Evolutionary conservation across 2,888 invertebrate species (phyloP).

Genomic region (Dynastes grantii): DNA sequence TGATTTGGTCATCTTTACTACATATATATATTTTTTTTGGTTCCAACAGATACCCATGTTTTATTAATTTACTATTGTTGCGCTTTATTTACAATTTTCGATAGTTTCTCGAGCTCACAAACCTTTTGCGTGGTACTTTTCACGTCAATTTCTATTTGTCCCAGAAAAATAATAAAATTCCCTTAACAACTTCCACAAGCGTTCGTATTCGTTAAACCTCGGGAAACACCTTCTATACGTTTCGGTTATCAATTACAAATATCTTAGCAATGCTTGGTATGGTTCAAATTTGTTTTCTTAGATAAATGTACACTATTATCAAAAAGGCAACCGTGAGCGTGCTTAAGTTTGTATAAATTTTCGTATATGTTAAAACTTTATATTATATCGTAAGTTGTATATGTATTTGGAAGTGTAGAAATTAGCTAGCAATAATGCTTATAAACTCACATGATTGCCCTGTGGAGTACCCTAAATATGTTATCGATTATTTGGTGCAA

Average conservation of each 20-base stretch:
- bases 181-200: no score
- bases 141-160: no score
- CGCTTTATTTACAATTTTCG: no score
- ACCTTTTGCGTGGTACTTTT: no score
- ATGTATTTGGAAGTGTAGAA: constrained; percentile 17
- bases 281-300: constrained; percentile 21
- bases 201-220: neutral
- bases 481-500: constrained; percentile 18
- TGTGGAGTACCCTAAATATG: constrained; percentile 6
- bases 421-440: constrained; percentile 27
- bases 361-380: neutral
- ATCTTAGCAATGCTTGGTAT: neutral
- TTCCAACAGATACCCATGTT: no score
- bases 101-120: no score
- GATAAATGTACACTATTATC: constrained; percentile 21
- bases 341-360: constrained; percentile 19
- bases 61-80: no score
- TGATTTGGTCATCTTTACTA: no score
- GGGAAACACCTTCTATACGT: no score
- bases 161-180: no score
- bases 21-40: no score
- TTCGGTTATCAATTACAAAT: neutral
- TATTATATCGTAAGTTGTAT: constrained; percentile 6
- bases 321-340: constrained; percentile 39
- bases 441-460: constrained; percentile 4